phyloP scores from a whole-genome alignment of 2,113 vertebrate genomes.

The Tamias sibiricus region DNA sequence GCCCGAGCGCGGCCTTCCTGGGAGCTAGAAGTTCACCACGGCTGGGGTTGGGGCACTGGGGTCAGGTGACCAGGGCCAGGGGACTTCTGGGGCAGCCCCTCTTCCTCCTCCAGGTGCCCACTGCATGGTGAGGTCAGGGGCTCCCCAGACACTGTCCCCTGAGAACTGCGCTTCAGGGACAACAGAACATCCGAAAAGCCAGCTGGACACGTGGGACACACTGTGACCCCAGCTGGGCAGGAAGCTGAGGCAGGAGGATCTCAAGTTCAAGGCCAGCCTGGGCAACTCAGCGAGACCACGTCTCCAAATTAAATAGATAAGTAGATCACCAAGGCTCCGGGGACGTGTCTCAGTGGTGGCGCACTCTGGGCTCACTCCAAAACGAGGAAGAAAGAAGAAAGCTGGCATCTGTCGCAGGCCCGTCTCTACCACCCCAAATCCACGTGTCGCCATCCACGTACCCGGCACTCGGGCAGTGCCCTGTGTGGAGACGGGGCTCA shows the following conservation, averaged over 20 bases:
- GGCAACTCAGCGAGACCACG: too few species aligned
- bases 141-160: accelerated
- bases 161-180: accelerated
- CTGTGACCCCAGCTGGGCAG: too few species aligned
- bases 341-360: too few species aligned
- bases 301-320: too few species aligned
- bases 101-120: background rate
- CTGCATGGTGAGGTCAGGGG: accelerated
- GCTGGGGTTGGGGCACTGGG: accelerated
- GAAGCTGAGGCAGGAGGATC: too few species aligned
- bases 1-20: background rate
- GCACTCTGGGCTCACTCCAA: background rate
- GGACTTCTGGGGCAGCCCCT: background rate
- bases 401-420: accelerated
- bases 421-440: too few species aligned
- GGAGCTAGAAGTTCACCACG: too few species aligned
- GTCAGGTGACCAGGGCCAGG: background rate
- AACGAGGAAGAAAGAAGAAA: background rate
- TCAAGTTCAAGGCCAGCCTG: background rate
- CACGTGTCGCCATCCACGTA: accelerated
- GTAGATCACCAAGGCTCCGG: accelerated
- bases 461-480: background rate
- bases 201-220: too few species aligned
- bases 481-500: background rate
- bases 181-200: background rate